Percentiles rank a stretch among this genome's conserved stretches.
These are phyloP conservation scores for Tinamus major DNA, from an alignment of 2,797 vertebrate species.

Conservation along the genomic window DNA sequence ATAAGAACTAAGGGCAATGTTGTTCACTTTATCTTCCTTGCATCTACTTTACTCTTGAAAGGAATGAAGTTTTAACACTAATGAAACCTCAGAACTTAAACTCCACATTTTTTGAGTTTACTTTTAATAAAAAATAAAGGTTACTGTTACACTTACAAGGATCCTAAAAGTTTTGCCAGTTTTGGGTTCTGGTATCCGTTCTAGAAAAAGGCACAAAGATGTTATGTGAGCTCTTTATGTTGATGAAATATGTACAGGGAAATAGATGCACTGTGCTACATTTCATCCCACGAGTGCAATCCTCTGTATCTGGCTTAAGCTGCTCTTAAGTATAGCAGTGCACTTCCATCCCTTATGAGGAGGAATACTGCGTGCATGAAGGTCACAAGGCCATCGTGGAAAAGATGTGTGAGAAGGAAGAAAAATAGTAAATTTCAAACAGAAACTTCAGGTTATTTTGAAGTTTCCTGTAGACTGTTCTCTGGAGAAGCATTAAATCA, in stretches of 20 bases:
- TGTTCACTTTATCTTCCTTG: background rate
- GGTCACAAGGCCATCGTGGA: background rate
- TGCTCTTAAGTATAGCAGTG: background rate
- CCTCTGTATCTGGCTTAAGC: background rate
- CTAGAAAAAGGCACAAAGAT: background rate
- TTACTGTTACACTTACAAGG: background rate
- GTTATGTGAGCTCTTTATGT: background rate
- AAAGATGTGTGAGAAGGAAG: background rate
- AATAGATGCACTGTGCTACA: no score
- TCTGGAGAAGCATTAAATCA: constrained; percentile 32
- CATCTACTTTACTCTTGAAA: background rate
- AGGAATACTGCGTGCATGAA: background rate
- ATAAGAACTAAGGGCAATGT: background rate
- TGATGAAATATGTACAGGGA: background rate
- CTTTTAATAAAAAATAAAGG: background rate
- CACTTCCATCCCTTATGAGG: background rate
- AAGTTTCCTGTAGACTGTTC: background rate
- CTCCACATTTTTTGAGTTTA: background rate
- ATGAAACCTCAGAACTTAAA: background rate
- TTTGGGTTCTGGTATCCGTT: background rate
- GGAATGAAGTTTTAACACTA: background rate
- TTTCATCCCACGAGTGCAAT: background rate
- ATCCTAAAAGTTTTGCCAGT: background rate
- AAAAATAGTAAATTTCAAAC: background rate
- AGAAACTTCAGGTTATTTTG: background rate